Base-by-base conservation (phyloP, 2,113 vertebrate genomes). In the Ictalurus furcatus region DNA sequence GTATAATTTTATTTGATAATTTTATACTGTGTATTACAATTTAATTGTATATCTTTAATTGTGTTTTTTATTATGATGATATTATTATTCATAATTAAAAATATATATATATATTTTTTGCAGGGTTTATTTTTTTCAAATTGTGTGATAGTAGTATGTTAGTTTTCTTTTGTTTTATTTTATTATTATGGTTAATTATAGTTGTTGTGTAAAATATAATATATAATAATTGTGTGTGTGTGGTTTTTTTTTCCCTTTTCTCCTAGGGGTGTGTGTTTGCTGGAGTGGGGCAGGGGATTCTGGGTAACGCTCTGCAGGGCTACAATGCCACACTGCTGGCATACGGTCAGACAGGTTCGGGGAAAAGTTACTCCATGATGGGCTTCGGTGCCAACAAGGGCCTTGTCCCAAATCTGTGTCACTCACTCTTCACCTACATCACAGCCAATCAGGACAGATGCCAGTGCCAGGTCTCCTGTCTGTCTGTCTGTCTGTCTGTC, bases 341-440 rank as follows among this genome's bases (percentile, higher is more conserved):
- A 0, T 96, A 97, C 0, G 97, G 96, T 11, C 97, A 97, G 93
- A 96, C 95, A 0, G 95, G 97, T 54, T 97, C 96, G 0, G 97
- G 96, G 74, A 97, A 98, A 93, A 98, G 97, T 92, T 97, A 97
- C 91, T 97, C 93, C 0, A 97, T 97, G 97, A 92, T 96, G 6
- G 96, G 97, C 6, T 95, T 96, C 1, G 95, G 96, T 4, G 92
- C 96, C 0, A 96, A 97, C 92, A 97, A 96, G 91, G 96, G 97
- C 16, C 93, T 97, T 63, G 95, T 97, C 83, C 96, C 96, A 44
- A 93, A 95, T 86, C 94, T 96, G 30, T 97, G 96, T 23, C 91
- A 97, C 40, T 94, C 96, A 9, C 95, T 97, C 83, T 98, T 97
- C 92, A 93, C 93, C 93, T 94, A 93, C 16, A 93, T 95, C 40